Conservation (phyloP, 2,888 invertebrate species). For the Lepidochrysops patricia region DNA sequence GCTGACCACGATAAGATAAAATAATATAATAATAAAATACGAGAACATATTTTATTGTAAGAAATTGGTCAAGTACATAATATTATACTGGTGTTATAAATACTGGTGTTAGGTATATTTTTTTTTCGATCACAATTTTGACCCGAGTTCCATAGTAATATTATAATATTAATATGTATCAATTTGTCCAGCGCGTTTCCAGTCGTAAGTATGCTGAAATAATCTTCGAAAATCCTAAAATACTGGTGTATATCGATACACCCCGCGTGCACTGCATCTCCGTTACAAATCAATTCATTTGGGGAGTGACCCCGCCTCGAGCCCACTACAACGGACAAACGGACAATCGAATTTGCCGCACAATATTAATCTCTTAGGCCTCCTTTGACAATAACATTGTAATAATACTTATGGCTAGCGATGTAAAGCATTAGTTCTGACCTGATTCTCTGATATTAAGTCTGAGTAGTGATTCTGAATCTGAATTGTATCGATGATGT, state of each 20-base stretch:
- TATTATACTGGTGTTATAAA: too few species aligned
- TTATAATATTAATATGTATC: too few species aligned
- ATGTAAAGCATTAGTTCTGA: not conserved
- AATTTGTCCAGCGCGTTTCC: too few species aligned
- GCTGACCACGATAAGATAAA: too few species aligned
- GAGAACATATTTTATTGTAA: too few species aligned
- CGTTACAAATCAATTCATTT: constrained; percentile 30
- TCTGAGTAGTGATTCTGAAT: too few species aligned
- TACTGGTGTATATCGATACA: not conserved
- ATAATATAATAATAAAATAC: too few species aligned
- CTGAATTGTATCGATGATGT: too few species aligned
- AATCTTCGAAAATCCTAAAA: not conserved
- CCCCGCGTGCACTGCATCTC: constrained; percentile 19
- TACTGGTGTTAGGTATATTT: too few species aligned
- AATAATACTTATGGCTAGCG: not conserved
- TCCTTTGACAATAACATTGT: not conserved
- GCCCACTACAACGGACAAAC: not conserved
- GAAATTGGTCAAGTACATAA: too few species aligned
- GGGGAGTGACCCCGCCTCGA: not conserved
- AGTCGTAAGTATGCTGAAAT: not conserved
- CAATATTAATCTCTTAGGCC: constrained; percentile 2
- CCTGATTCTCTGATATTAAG: not conserved
- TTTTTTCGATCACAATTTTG: too few species aligned
- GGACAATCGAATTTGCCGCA: not conserved
- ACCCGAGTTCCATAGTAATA: too few species aligned